Conservation (phyloP, 2,797 vertebrate species). For the Distichodus sexfasciatus region DNA sequence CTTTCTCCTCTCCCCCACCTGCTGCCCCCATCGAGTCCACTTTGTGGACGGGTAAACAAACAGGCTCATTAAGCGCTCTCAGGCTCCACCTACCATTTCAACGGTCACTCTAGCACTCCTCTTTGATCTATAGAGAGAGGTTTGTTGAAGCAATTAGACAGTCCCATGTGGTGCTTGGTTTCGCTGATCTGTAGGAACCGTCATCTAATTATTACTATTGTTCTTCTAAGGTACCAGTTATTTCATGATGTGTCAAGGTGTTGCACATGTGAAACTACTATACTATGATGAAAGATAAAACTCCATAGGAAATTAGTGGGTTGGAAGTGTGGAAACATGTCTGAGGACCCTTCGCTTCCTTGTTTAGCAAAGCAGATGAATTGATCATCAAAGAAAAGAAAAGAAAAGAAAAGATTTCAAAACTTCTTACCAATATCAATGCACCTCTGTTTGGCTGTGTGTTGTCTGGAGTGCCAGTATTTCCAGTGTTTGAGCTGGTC, state of each 20-base stretch:
- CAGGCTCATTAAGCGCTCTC: constrained; percentile 36
- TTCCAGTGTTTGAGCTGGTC: constrained; percentile 98
- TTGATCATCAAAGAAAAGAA: not conserved
- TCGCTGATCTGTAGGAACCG: no score
- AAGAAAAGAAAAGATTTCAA: not conserved
- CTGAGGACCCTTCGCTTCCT: not conserved
- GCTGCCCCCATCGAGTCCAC: constrained; percentile 30
- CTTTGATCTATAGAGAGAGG: constrained; percentile 26
- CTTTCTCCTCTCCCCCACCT: constrained; percentile 37
- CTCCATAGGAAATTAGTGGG: not conserved
- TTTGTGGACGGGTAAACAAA: constrained; percentile 49
- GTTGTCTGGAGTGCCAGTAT: constrained; percentile 98
- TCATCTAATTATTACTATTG: no score
- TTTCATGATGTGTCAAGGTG: not conserved
- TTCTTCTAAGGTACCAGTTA: not conserved
- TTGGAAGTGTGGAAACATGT: not conserved
- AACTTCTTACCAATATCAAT: constrained; percentile 90
- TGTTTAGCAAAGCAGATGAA: not conserved
- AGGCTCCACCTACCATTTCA: constrained; percentile 22
- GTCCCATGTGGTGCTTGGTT: no score
- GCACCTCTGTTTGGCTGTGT: constrained; percentile 97
- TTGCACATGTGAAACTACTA: not conserved
- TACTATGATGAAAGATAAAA: not conserved
- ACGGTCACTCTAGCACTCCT: constrained; percentile 20
- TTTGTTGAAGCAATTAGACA: not conserved